Evolutionary conservation across 2,113 vertebrate genomes (phyloP).

Genomic region (Spizaetus ornatus): DNA sequence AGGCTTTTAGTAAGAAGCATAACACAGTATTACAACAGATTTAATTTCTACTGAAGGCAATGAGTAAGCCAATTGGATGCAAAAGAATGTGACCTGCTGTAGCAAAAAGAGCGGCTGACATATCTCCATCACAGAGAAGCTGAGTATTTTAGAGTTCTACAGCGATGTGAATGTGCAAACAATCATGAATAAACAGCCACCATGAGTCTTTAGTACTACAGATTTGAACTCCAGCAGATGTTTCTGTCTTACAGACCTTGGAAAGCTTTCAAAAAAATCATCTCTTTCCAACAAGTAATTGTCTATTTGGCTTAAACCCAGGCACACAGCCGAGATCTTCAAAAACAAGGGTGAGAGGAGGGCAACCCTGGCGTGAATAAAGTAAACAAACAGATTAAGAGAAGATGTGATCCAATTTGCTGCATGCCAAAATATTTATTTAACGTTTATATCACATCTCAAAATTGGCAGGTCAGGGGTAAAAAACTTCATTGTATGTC

Average conservation of each 20-base stretch:
- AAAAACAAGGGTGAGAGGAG: conserved; percentile 47
- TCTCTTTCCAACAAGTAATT: conserved; percentile 51
- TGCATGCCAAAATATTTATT: conserved; percentile 55
- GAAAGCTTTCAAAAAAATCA: conserved; percentile 54
- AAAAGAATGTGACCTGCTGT: conserved; percentile 52
- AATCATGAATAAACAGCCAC: conserved; percentile 42
- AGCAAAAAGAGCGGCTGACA: conserved; percentile 31
- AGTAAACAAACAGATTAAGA: conserved; percentile 62
- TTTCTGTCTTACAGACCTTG: conserved; percentile 49
- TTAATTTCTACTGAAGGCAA: conserved; percentile 41
- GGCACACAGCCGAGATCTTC: conserved; percentile 43
- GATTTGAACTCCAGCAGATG: conserved; percentile 55
- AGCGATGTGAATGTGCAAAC: conserved; percentile 52
- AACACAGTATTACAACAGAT: conserved; percentile 43
- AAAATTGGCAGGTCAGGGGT: neutral
- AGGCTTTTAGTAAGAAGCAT: conserved; percentile 25
- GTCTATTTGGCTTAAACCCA: conserved; percentile 56
- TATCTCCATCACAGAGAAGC: conserved; percentile 45
- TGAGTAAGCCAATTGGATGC: conserved; percentile 17
- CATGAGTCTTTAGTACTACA: neutral
- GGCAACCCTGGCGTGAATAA: conserved; percentile 26
- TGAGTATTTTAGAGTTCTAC: conserved; percentile 2
- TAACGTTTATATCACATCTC: neutral
- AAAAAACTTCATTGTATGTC: neutral
- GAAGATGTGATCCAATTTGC: conserved; percentile 45